phyloP scores from a whole-genome alignment of 2,797 vertebrate species.

The Danio kyathit region DNA sequence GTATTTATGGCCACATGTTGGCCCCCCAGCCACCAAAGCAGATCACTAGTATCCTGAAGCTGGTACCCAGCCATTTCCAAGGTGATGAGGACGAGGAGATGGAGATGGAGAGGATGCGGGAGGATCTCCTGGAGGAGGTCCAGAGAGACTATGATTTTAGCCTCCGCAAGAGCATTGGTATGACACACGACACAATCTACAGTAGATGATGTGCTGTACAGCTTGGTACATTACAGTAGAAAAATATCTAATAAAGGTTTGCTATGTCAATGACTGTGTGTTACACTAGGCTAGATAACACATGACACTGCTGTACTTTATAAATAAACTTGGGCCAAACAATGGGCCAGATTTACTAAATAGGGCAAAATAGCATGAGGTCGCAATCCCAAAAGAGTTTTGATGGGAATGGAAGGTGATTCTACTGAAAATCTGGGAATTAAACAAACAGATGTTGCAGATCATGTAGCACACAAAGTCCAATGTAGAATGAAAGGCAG shows the following conservation, averaged over 20 bases:
- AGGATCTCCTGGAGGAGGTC: constrained; percentile 79
- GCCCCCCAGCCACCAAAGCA: constrained; percentile 76
- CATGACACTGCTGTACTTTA: background rate
- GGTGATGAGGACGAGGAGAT: constrained; percentile 56
- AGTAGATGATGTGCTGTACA: background rate
- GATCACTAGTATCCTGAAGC: constrained; percentile 78
- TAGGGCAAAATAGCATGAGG: too few relatives aligned
- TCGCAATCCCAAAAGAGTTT: too few relatives aligned
- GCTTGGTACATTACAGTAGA: background rate
- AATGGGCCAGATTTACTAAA: too few relatives aligned
- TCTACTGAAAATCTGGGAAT: too few relatives aligned
- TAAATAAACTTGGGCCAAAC: too few relatives aligned
- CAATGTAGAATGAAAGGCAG: too few relatives aligned
- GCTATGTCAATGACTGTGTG: background rate
- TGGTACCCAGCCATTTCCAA: constrained; percentile 71
- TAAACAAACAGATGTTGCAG: too few relatives aligned
- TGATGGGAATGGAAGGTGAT: too few relatives aligned
- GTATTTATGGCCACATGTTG: constrained; percentile 81
- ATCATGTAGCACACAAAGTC: too few relatives aligned
- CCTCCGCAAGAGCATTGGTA: constrained; percentile 89
- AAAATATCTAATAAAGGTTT: too few relatives aligned
- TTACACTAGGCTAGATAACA: background rate
- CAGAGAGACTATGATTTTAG: constrained; percentile 77
- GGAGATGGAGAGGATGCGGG: constrained; percentile 66
- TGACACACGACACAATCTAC: constrained; percentile 51